A percentile compares a stretch with the other conserved stretches of the same genome.
Evolutionary conservation across 2,797 vertebrate genomes (phyloP).

Genomic region (Arnoldichthys spilopterus): DNA sequence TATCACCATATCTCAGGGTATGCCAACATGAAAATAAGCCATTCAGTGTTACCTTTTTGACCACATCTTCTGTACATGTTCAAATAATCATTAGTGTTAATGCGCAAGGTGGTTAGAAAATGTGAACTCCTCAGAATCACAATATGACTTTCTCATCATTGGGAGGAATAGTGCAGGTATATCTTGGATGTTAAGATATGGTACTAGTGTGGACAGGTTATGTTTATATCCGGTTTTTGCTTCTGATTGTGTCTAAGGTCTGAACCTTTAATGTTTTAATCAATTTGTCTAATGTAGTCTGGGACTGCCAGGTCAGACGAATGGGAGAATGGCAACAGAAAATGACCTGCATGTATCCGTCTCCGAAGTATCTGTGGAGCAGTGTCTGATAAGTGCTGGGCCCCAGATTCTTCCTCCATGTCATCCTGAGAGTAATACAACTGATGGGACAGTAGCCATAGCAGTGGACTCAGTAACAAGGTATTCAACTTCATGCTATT

Average conservation of each 20-base stretch:
- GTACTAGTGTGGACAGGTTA: no score
- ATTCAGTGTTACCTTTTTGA: no score
- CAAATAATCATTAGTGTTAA: no score
- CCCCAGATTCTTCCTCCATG: not conserved
- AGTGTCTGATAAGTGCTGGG: slow-evolving; percentile 28
- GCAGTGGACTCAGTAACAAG: not conserved
- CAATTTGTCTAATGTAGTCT: not conserved
- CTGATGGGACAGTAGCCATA: not conserved
- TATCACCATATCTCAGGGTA: no score
- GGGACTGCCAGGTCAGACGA: slow-evolving; percentile 1
- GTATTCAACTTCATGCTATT: not conserved
- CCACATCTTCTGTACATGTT: no score
- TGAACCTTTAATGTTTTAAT: not conserved
- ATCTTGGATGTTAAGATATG: no score
- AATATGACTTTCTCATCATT: no score
- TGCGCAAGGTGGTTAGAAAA: no score
- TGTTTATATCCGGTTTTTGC: not conserved
- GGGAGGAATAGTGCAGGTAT: no score
- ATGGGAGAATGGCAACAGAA: slow-evolving; percentile 7
- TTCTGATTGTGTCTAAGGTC: not conserved
- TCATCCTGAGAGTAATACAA: slow-evolving; percentile 4
- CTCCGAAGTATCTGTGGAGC: slow-evolving; percentile 18
- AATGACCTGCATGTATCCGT: slow-evolving; percentile 20
- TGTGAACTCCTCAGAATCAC: no score
- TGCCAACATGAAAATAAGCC: no score